These are phyloP conservation scores for Pinna nobilis DNA, from an alignment of 1,140 invertebrate genomes.

Conservation along the genomic window DNA sequence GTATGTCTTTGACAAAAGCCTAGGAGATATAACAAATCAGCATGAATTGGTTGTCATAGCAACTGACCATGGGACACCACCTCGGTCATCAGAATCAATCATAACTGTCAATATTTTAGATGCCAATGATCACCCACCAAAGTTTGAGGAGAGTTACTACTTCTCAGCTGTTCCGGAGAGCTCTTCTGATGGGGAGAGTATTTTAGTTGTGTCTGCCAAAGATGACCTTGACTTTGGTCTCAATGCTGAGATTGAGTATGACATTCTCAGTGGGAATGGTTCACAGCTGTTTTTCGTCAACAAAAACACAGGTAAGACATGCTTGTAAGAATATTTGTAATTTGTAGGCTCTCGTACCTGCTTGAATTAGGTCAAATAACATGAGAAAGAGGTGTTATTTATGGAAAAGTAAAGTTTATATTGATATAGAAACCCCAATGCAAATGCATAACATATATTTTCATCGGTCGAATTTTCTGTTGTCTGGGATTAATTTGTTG, in stretches of 20 bases:
- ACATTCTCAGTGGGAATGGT: constrained; percentile 59
- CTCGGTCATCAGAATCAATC: constrained; percentile 79
- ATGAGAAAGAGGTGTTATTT: too few species aligned
- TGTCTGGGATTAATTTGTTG: background rate
- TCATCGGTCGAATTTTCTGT: background rate
- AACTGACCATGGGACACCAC: constrained; percentile 96
- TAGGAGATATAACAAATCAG: constrained; percentile 89
- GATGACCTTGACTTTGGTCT: constrained; percentile 66
- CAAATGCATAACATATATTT: background rate
- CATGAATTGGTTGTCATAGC: constrained; percentile 90
- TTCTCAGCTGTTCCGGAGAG: constrained; percentile 84
- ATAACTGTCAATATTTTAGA: constrained; percentile 66
- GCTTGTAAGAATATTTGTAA: too few species aligned
- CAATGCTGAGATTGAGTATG: constrained; percentile 67
- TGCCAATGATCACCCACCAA: constrained; percentile 70
- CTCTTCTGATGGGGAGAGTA: constrained; percentile 80
- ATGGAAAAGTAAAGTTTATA: too few species aligned
- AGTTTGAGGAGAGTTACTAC: constrained; percentile 64
- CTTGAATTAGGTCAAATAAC: too few species aligned
- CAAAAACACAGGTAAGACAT: constrained; percentile 46
- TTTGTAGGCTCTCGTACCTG: too few species aligned
- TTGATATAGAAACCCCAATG: too few species aligned
- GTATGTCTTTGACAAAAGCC: constrained; percentile 85
- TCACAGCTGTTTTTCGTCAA: constrained; percentile 59
- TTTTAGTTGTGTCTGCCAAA: constrained; percentile 81